Evolutionary conservation across 2,113 vertebrate species (phyloP).

Genomic region (Pangasianodon gigas): DNA sequence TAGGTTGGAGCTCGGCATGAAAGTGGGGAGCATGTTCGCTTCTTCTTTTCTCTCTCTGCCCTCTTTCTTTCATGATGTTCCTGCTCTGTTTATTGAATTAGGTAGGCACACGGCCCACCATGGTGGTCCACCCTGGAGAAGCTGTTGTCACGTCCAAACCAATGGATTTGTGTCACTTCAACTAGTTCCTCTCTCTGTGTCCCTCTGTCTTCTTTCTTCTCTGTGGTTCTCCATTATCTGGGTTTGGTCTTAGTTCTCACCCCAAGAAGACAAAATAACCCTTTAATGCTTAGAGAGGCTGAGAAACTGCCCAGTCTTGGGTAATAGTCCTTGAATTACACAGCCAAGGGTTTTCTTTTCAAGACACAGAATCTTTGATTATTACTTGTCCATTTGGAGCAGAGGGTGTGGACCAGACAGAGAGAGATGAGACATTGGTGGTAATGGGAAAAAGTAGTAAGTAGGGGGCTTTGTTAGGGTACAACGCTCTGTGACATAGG

Average conservation of each 20-base stretch:
- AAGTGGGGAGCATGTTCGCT: slow-evolving; percentile 16
- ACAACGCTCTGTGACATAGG: slow-evolving; percentile 37
- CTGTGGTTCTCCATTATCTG: slow-evolving; percentile 76
- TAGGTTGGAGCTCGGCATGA: slow-evolving; percentile 64
- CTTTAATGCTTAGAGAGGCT: slow-evolving; percentile 80
- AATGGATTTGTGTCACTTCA: slow-evolving; percentile 28
- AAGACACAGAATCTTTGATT: slow-evolving; percentile 82
- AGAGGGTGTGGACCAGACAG: slow-evolving; percentile 59
- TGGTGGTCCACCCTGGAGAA: slow-evolving; percentile 54
- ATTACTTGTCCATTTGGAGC: slow-evolving; percentile 78
- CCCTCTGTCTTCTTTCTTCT: background rate
- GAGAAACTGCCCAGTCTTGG: slow-evolving; percentile 75
- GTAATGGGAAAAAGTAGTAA: slow-evolving; percentile 41
- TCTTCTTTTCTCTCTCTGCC: background rate
- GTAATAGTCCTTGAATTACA: slow-evolving; percentile 83
- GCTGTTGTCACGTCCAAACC: slow-evolving; percentile 47
- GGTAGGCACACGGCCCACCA: slow-evolving; percentile 53
- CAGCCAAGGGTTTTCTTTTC: slow-evolving; percentile 80
- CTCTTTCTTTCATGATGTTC: slow-evolving; percentile 69
- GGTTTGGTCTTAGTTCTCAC: slow-evolving; percentile 76
- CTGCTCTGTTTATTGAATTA: slow-evolving; percentile 72
- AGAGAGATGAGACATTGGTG: slow-evolving; percentile 36
- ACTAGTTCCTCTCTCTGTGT: background rate
- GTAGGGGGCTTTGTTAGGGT: slow-evolving; percentile 46
- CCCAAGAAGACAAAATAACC: slow-evolving; percentile 78